phyloP scores from a whole-genome alignment of 2,888 invertebrate genomes.

The Petrolisthes cinctipes region DNA sequence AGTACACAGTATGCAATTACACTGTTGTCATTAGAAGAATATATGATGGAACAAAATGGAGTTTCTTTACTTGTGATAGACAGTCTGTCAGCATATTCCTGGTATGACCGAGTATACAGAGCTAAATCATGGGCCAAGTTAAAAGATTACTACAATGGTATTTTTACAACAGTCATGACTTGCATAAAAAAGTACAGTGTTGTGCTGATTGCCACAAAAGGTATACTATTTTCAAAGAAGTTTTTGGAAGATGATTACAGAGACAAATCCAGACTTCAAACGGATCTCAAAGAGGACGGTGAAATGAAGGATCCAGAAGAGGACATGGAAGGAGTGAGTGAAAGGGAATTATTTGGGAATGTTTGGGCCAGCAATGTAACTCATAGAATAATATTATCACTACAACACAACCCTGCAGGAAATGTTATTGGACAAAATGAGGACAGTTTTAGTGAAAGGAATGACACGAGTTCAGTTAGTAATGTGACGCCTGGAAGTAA shows the following conservation, averaged over 20 bases:
- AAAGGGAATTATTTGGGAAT: constrained; percentile 30
- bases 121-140: constrained; percentile 43
- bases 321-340: constrained; percentile 11
- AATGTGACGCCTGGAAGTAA: not conserved
- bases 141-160: constrained; percentile 51
- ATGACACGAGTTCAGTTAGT: not conserved
- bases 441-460: not conserved
- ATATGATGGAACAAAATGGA: constrained; percentile 29
- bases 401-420: not conserved
- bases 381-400: constrained; percentile 12
- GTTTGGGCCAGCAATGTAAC: constrained; percentile 39
- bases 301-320: constrained; percentile 23
- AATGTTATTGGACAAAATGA: not conserved
- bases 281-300: not conserved
- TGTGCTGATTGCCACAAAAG: constrained; percentile 42
- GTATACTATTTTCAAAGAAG: constrained; percentile 47
- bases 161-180: constrained; percentile 44
- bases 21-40: constrained; percentile 44
- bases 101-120: constrained; percentile 56
- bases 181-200: constrained; percentile 44
- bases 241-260: not conserved
- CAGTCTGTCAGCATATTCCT: constrained; percentile 61
- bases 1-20: constrained; percentile 60
- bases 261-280: not conserved
- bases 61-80: constrained; percentile 59